Percentiles rank a stretch among this genome's conserved stretches.
phyloP scores from a whole-genome alignment of 2,888 invertebrate genomes.

The Pyrgus malvae region DNA sequence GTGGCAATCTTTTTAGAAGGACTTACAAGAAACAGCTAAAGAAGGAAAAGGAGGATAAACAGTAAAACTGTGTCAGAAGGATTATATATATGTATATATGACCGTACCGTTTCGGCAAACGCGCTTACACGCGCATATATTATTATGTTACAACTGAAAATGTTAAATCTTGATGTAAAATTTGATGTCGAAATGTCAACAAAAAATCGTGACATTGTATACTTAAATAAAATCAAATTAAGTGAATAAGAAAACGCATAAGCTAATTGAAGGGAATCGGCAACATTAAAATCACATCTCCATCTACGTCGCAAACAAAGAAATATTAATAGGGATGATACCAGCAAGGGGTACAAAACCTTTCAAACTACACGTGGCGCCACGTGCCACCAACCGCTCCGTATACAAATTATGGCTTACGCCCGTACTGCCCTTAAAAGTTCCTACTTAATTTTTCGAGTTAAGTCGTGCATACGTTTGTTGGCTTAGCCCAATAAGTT shows the following conservation, averaged over 20 bases:
- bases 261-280: not conserved
- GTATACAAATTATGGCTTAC: slow-evolving; percentile 79
- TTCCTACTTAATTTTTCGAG: slow-evolving; percentile 49
- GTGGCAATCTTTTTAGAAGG: too few species aligned
- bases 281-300: not conserved
- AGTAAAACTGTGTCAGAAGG: too few species aligned
- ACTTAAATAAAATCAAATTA: too few species aligned
- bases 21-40: too few species aligned
- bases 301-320: not conserved
- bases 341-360: slow-evolving; percentile 21
- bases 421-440: slow-evolving; percentile 44
- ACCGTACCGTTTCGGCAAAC: too few species aligned
- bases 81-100: too few species aligned
- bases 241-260: not conserved
- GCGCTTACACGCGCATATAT: too few species aligned
- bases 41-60: too few species aligned
- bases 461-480: slow-evolving; percentile 74
- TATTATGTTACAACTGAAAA: too few species aligned
- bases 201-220: too few species aligned
- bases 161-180: too few species aligned
- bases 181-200: too few species aligned
- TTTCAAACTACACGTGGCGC: slow-evolving; percentile 53
- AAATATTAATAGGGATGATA: slow-evolving; percentile 23
- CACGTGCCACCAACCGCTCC: slow-evolving; percentile 59
- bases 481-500: slow-evolving; percentile 59